Conservation (phyloP, 2,113 vertebrate genomes). For the Ancistrus triradiatus region DNA sequence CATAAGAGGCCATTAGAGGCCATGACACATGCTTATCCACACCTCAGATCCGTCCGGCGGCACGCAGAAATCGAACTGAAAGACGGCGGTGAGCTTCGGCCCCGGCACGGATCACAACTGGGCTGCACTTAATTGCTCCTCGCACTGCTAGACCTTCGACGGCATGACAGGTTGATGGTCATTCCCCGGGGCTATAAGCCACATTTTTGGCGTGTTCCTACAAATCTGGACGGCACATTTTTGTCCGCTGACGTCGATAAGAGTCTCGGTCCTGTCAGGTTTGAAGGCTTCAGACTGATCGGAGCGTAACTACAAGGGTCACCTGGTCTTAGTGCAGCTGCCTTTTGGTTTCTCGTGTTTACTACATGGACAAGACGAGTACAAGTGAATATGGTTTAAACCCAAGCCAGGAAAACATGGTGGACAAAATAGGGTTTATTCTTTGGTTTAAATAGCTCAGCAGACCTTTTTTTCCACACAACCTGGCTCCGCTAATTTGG, state of each 20-base stretch:
- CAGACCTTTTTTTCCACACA: no score
- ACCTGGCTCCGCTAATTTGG: no score
- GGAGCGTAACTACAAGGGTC: neutral
- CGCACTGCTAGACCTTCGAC: slow-evolving; percentile 14
- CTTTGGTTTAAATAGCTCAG: no score
- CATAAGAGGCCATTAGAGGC: slow-evolving; percentile 69
- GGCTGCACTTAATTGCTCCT: neutral
- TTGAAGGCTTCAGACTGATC: no score
- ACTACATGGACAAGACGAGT: no score
- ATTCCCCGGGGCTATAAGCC: neutral
- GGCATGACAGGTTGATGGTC: slow-evolving; percentile 18
- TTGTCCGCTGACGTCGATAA: neutral
- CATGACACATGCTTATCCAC: slow-evolving; percentile 74
- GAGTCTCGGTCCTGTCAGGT: no score
- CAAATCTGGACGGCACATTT: neutral
- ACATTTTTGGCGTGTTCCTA: neutral
- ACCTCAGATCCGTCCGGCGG: slow-evolving; percentile 46
- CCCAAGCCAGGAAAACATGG: no score
- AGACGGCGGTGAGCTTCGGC: neutral
- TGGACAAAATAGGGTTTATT: no score
- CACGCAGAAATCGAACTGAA: neutral
- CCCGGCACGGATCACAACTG: neutral
- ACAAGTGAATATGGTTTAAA: no score
- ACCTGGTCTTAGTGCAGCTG: neutral
- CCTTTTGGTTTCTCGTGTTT: no score